Conservation (phyloP, 2,888 invertebrate genomes). For the Drosophila setosimentum region DNA sequence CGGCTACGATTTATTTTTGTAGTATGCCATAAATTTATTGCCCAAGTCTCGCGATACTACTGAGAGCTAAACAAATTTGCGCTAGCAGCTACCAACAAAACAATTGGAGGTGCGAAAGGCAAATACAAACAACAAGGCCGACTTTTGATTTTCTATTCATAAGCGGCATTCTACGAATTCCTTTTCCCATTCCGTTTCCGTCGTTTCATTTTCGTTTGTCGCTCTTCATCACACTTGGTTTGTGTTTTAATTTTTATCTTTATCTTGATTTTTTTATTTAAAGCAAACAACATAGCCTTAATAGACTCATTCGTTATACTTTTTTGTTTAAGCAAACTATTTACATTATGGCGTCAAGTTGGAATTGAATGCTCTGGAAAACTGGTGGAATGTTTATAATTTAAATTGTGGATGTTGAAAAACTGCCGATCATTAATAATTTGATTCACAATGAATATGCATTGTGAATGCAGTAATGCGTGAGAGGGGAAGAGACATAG, state of each 20-base stretch:
- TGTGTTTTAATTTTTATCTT: conserved; percentile 26
- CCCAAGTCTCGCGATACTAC: conserved; percentile 15
- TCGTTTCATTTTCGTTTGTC: conserved; percentile 24
- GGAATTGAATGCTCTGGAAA: conserved; percentile 1
- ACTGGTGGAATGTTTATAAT: background rate
- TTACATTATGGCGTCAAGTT: background rate
- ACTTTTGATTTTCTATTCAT: conserved; percentile 50
- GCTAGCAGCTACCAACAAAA: conserved; percentile 25
- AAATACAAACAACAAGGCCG: conserved; percentile 47
- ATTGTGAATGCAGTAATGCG: background rate
- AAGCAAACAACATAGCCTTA: background rate
- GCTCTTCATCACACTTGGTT: conserved; percentile 23
- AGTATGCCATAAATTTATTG: conserved; percentile 45
- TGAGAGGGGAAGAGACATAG: background rate
- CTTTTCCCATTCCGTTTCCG: conserved; percentile 14
- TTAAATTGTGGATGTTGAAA: background rate
- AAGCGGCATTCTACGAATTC: conserved; percentile 36
- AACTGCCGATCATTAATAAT: conserved; percentile 1
- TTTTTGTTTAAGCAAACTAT: conserved; percentile 19
- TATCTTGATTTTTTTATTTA: conserved; percentile 26
- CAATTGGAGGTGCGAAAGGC: conserved; percentile 55
- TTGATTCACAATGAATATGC: background rate
- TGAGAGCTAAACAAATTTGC: conserved; percentile 47
- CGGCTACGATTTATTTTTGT: conserved; percentile 34
- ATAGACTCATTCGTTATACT: conserved; percentile 17